Base-by-base conservation (phyloP, 2,888 invertebrate species). In the Panzeria rudis region DNA sequence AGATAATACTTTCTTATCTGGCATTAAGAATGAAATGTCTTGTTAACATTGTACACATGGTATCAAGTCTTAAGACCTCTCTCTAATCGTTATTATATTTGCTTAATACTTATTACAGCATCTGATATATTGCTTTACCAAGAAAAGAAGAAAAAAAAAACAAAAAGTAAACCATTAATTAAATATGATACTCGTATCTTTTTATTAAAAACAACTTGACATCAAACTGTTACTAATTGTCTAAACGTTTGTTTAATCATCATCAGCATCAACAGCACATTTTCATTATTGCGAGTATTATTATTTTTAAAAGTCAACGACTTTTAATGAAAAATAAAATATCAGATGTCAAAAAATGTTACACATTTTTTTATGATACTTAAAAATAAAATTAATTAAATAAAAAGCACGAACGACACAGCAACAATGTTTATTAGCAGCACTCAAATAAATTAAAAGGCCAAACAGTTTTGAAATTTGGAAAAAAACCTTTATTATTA, bases 341-440 rank as follows among this genome's bases (percentile, higher is more conserved):
- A 82, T 82, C 62, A 82, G 62, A 76, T 82, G 41, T 71, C 71
- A 44, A 56, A 76, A 81, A 54, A 35, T 50, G n/a, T 59, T 54
- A 47, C 52, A 76, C 29, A 32, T 41, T 73, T 61, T 61, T 11
- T 44, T 44, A 5, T 29, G 20, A 52, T 38, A 32, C 32, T 61
- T 38, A 29, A 64, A 52, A 50, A 17, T 15, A 20, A 59, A 44
- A 20, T 62, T 72, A 54, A 80, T 71, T 72, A 47, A 80, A 72
- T 62, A 54, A 66, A 64, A 56, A 80, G 47, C 50, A 54, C 23
- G 50, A 32, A 47, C 25, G 52, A 35, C 25, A 6, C 50, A 62
- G n/a, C 41, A 79, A 15, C 41, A 64, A 61, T 6, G 3, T 35
- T 38, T 17, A 68, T 59, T 68, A 50, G 68, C 54, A 5, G 1